Conservation (phyloP, 2,797 vertebrate species). For the Arremon aurantiirostris region DNA sequence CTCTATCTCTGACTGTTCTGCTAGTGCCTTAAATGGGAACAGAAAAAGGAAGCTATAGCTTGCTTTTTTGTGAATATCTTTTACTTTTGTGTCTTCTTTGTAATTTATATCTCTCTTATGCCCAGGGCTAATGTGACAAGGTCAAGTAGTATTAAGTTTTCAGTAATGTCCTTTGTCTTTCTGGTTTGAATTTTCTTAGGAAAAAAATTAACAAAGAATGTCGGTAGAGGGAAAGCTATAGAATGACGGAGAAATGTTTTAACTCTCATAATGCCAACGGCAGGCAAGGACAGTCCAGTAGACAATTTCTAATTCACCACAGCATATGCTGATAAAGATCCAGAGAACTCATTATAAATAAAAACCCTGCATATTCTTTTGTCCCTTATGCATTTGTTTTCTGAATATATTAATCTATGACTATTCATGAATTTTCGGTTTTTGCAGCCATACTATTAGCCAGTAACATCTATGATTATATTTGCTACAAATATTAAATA, state of each 20-base stretch:
- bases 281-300: not conserved
- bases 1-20: constrained; percentile 14
- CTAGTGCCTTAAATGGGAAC: constrained; percentile 65
- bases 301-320: not conserved
- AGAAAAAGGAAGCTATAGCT: constrained; percentile 73
- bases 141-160: constrained; percentile 83
- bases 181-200: constrained; percentile 82
- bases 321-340: not conserved
- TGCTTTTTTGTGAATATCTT: constrained; percentile 71
- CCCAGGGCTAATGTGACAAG: constrained; percentile 82
- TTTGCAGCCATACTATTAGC: not conserved
- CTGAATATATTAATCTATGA: not conserved
- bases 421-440: not conserved
- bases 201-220: constrained; percentile 74
- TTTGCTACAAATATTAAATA: not conserved
- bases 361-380: not conserved
- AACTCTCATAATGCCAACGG: constrained; percentile 24
- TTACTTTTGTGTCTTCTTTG: constrained; percentile 79
- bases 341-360: not conserved
- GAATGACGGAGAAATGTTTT: constrained; percentile 36
- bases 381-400: rapidly evolving
- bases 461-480: not conserved
- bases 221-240: constrained; percentile 68
- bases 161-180: constrained; percentile 81
- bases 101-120: constrained; percentile 81